A percentile compares a stretch with the other conserved stretches of the same genome.
phyloP scores from a whole-genome alignment of 2,797 vertebrate species.

The Ctenochaetus hawaiiensis region DNA sequence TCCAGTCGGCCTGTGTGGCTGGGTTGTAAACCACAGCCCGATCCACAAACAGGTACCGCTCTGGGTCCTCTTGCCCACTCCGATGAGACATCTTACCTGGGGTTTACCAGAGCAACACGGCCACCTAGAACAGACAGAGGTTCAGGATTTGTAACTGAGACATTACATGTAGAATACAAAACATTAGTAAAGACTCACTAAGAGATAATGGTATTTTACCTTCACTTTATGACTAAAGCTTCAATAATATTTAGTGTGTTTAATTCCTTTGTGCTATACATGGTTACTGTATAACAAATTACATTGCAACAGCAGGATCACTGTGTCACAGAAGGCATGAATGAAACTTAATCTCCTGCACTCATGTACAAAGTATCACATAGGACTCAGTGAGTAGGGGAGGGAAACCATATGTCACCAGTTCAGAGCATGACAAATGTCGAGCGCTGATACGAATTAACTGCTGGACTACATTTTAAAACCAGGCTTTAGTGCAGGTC shows the following conservation, averaged over 20 bases:
- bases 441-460: neutral
- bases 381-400: neutral
- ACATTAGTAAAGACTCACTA: neutral
- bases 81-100: slow-evolving; percentile 91
- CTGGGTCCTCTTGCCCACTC: slow-evolving; percentile 93
- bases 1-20: slow-evolving; percentile 97
- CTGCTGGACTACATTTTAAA: neutral
- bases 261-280: neutral
- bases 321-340: neutral
- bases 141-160: neutral
- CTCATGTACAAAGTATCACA: neutral
- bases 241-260: neutral
- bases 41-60: slow-evolving; percentile 97
- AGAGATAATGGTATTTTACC: neutral
- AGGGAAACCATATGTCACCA: neutral
- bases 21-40: slow-evolving; percentile 97
- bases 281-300: neutral
- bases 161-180: neutral
- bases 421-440: neutral
- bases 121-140: slow-evolving; percentile 64
- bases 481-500: neutral
- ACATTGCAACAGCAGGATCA: neutral
- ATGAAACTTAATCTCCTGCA: neutral
- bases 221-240: neutral
- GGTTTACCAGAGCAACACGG: slow-evolving; percentile 67